Percentiles rank a stretch among this genome's conserved stretches.
phyloP scores from a whole-genome alignment of 1,140 invertebrate genomes.

The Scaptomyza graminum region DNA sequence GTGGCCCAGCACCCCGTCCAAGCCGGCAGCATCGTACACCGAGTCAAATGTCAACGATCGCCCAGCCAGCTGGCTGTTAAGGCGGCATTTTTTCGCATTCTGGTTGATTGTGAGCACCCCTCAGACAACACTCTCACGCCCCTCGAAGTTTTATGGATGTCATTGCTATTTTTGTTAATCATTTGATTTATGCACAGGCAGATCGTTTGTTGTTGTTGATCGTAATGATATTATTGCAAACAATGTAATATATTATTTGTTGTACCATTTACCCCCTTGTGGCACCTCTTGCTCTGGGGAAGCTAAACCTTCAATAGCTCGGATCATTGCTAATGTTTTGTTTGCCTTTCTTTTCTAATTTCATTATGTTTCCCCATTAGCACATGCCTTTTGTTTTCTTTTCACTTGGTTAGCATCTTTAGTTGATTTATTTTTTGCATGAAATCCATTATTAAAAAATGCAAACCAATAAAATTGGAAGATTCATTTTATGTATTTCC shows the following conservation, averaged over 20 bases:
- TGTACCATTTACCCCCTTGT: too few species aligned
- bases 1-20: slow-evolving; percentile 18
- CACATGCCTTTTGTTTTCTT: slow-evolving; percentile 29
- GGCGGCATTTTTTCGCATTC: neutral
- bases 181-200: slow-evolving; percentile 61
- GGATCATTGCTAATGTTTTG: slow-evolving; percentile 18
- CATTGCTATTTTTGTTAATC: slow-evolving; percentile 29
- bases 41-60: slow-evolving; percentile 50
- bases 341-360: slow-evolving; percentile 29
- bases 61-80: slow-evolving; percentile 1
- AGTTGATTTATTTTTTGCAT: neutral
- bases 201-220: slow-evolving; percentile 50
- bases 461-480: too few species aligned
- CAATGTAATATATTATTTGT: slow-evolving; percentile 30
- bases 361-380: slow-evolving; percentile 31
- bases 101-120: too few species aligned
- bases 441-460: neutral
- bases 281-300: slow-evolving; percentile 9
- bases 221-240: slow-evolving; percentile 58
- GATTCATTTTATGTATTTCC: too few species aligned
- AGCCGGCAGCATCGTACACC: neutral
- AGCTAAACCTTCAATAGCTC: slow-evolving; percentile 23
- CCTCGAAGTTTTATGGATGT: neutral
- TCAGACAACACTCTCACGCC: neutral
- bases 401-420: slow-evolving; percentile 16